A percentile compares a stretch with the other conserved stretches of the same genome.
These are phyloP conservation scores for Elysia crispata DNA, from an alignment of 2,888 invertebrate genomes.

Conservation along the genomic window DNA sequence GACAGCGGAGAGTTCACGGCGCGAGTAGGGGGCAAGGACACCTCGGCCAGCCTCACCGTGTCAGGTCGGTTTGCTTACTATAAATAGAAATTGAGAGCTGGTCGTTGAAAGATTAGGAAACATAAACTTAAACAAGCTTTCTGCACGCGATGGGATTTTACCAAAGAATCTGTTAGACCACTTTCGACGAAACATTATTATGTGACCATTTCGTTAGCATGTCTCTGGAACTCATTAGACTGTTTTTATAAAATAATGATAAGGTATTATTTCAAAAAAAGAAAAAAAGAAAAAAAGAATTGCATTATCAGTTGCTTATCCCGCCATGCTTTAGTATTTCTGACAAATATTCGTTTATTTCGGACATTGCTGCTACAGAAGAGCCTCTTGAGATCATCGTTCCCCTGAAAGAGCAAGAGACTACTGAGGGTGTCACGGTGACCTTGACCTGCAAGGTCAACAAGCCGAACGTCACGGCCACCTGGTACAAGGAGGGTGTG, in stretches of 20 bases:
- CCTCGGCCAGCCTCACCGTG: slow-evolving; percentile 84
- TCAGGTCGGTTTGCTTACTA: slow-evolving; percentile 57
- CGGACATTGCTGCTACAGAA: slow-evolving; percentile 80
- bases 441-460: slow-evolving; percentile 64
- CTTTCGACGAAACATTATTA: not conserved
- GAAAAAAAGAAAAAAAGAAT: too few species aligned
- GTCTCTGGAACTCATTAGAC: too few species aligned
- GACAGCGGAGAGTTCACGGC: slow-evolving; percentile 57
- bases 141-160: not conserved
- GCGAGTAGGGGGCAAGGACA: slow-evolving; percentile 81
- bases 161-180: not conserved
- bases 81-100: not conserved
- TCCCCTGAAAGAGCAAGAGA: slow-evolving; percentile 86
- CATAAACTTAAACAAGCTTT: too few species aligned
- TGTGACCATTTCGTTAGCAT: too few species aligned
- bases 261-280: too few species aligned
- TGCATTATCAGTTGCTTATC: too few species aligned
- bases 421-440: slow-evolving; percentile 60
- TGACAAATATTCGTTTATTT: too few species aligned
- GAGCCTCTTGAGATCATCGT: slow-evolving; percentile 92
- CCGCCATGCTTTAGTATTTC: too few species aligned
- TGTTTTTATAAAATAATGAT: too few species aligned
- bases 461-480: slow-evolving; percentile 62
- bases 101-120: not conserved
- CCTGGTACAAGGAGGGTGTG: slow-evolving; percentile 63